Percentiles rank a stretch among this genome's conserved stretches.
Evolutionary conservation across 2,888 invertebrate genomes (phyloP).

Genomic region (Drosophila percnosoma): DNA sequence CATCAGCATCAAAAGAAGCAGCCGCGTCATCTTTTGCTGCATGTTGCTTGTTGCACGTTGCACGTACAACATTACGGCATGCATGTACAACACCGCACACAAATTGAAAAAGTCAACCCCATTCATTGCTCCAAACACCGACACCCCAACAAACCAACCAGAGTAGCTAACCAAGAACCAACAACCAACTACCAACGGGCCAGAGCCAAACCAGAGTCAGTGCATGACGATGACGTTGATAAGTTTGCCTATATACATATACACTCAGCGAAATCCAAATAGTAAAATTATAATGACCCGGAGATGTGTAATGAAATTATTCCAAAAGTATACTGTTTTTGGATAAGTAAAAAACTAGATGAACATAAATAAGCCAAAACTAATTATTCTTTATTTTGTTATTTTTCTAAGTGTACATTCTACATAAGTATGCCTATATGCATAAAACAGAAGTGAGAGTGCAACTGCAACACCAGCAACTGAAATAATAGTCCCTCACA

Average conservation of each 20-base stretch:
- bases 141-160: constrained; percentile 36
- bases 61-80: constrained; percentile 21
- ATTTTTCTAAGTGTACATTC: constrained; percentile 17
- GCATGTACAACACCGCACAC: constrained; percentile 57
- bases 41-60: constrained; percentile 40
- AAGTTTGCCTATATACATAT: constrained; percentile 1
- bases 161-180: constrained; percentile 32
- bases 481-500: constrained; percentile 51
- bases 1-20: constrained; percentile 61
- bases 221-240: constrained; percentile 37
- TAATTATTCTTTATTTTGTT: not conserved
- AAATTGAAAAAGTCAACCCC: constrained; percentile 74
- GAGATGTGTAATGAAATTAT: not conserved
- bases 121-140: constrained; percentile 6
- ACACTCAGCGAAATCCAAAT: not conserved
- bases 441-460: constrained; percentile 6
- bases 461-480: constrained; percentile 20
- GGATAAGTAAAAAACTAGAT: no score
- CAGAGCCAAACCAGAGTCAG: constrained; percentile 25
- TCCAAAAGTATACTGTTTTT: not conserved
- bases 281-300: not conserved
- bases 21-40: constrained; percentile 57
- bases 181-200: constrained; percentile 8
- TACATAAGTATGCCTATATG: not conserved
- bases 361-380: no score